Conservation (phyloP, 2,888 invertebrate species). For the Brenthis hecate region DNA sequence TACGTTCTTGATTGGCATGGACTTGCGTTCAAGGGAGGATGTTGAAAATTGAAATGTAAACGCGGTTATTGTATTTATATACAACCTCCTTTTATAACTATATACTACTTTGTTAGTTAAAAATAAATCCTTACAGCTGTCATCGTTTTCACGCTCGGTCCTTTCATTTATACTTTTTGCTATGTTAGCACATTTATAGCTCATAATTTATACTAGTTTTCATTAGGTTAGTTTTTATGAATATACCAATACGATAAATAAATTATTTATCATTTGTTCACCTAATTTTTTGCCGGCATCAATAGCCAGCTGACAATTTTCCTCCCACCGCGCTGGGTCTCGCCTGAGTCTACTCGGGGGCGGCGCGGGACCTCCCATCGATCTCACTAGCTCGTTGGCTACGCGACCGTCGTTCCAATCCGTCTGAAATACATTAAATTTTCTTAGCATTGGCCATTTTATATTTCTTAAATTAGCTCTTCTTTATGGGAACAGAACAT, state of each 20-base stretch:
- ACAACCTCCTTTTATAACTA: no score
- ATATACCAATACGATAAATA: neutral
- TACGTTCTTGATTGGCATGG: no score
- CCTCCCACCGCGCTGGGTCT: constrained; percentile 91
- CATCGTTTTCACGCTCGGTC: no score
- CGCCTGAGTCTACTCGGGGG: constrained; percentile 89
- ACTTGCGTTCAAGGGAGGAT: no score
- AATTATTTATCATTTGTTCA: constrained; percentile 40
- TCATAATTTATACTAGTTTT: no score
- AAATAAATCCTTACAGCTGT: no score
- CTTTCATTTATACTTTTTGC: no score
- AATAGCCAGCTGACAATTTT: constrained; percentile 89
- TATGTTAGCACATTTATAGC: no score
- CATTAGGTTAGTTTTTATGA: neutral
- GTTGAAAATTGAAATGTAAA: no score
- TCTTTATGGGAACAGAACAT: neutral
- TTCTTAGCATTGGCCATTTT: neutral
- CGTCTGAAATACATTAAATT: constrained; percentile 80
- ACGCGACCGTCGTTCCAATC: constrained; percentile 98
- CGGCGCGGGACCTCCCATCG: constrained; percentile 93
- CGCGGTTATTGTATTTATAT: no score
- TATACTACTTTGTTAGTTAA: no score
- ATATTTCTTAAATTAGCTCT: neutral
- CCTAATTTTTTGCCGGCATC: constrained; percentile 87
- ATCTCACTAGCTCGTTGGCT: constrained; percentile 92